phyloP scores from a whole-genome alignment of 2,888 invertebrate genomes.

The Patella pellucida region DNA sequence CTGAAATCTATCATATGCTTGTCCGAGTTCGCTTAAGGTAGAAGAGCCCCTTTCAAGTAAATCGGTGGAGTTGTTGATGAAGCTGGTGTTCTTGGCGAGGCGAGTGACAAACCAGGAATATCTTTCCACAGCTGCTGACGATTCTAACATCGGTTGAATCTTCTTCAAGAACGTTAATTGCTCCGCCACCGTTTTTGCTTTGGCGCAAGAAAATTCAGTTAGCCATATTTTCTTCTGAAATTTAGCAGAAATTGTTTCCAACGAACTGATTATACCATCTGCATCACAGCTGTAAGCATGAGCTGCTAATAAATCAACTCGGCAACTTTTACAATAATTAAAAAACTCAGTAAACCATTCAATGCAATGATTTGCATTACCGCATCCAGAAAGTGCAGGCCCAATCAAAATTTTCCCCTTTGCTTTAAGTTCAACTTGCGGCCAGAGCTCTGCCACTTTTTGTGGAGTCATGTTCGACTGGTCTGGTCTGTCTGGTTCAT shows the following conservation, averaged over 20 bases:
- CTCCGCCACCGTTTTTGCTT: conserved; percentile 25
- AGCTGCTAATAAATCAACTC: conserved; percentile 47
- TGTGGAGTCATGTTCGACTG: conserved; percentile 44
- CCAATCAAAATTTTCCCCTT: conserved; percentile 39
- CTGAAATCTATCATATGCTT: conserved; percentile 32
- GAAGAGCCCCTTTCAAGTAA: conserved; percentile 26
- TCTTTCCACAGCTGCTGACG: conserved; percentile 34
- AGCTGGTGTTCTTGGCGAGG: conserved; percentile 16
- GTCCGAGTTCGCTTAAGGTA: conserved; percentile 33
- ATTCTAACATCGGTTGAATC: conserved; percentile 37
- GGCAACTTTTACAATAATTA: conserved; percentile 38
- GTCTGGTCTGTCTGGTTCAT: conserved; percentile 45
- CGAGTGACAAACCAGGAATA: conserved; percentile 39
- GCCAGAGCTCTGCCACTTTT: conserved; percentile 42
- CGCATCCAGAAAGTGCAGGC: conserved; percentile 41
- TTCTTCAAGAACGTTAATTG: conserved; percentile 36
- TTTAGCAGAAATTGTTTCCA: conserved; percentile 33
- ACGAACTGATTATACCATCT: conserved; percentile 29
- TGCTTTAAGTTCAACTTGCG: conserved; percentile 34
- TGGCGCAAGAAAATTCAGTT: conserved; percentile 45
- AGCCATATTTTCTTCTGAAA: conserved; percentile 43
- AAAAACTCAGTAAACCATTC: conserved; percentile 50
- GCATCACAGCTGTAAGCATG: conserved; percentile 43
- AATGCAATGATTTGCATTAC: conserved; percentile 19
- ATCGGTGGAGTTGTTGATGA: conserved; percentile 22